Percentiles rank a stretch among this genome's conserved stretches.
phyloP scores from a whole-genome alignment of 2,797 vertebrate genomes.

The Harpagifer antarcticus region DNA sequence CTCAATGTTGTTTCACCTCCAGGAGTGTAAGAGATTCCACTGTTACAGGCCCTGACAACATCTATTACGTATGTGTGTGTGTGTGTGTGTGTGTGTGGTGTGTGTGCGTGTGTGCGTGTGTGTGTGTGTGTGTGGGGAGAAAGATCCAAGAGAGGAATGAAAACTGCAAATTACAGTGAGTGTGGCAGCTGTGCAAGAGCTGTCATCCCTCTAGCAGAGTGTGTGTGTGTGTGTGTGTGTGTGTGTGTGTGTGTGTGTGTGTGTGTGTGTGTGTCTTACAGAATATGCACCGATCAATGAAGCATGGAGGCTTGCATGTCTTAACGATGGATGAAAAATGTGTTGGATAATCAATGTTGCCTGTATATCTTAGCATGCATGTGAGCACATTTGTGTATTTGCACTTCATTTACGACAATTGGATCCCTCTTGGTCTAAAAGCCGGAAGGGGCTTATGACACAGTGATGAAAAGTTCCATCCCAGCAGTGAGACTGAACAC shows the following conservation, averaged over 20 bases:
- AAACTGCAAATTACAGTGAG: slow-evolving; percentile 19
- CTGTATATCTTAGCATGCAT: slow-evolving; percentile 15
- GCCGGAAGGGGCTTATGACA: slow-evolving; percentile 16
- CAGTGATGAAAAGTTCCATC: slow-evolving; percentile 55
- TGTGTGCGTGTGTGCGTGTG: neutral
- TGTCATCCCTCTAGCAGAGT: slow-evolving; percentile 25
- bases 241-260: slow-evolving; percentile 30
- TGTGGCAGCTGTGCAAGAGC: slow-evolving; percentile 40
- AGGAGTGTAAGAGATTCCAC: neutral
- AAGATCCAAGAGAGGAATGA: slow-evolving; percentile 13
- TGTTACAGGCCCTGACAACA: slow-evolving; percentile 10
- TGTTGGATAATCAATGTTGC: slow-evolving; percentile 8
- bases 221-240: slow-evolving; percentile 15
- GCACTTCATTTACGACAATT: slow-evolving; percentile 21
- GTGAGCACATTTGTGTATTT: slow-evolving; percentile 24
- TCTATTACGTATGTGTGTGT: neutral
- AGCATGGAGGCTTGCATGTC: neutral
- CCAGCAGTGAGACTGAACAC: slow-evolving; percentile 63
- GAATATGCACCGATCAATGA: slow-evolving; percentile 11
- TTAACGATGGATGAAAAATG: slow-evolving; percentile 32
- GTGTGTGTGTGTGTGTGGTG: neutral
- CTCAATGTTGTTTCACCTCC: slow-evolving; percentile 7
- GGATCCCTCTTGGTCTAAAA: slow-evolving; percentile 3
- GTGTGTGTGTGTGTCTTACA: slow-evolving; percentile 22
- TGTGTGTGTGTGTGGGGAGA: too few relatives aligned